Base-by-base conservation (phyloP, 2,888 invertebrate genomes). In the Urechis unicinctus region DNA sequence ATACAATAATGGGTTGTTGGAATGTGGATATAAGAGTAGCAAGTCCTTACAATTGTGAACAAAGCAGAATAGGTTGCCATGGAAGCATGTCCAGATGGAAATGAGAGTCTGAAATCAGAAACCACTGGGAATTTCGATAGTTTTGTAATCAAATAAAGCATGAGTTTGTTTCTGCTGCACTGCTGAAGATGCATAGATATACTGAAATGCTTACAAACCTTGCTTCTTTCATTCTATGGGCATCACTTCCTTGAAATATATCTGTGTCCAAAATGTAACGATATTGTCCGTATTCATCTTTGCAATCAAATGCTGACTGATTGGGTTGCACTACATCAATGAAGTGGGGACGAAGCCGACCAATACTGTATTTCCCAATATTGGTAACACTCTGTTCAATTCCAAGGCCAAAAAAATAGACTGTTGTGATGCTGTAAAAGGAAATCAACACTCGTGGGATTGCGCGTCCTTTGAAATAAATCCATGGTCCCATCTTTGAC, bases 271-370 rank as follows among this genome's bases (percentile, higher is more conserved):
- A 57, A 6, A 72, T 63, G 55, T 66, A 72, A 9, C 64, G 58
- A 44, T 47, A 44, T 17, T 53, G 47, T 49, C 65, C 65, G 29
- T 65, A 53, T 22, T 65, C 48, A 47, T 56, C 53, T 2, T 60
- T 60, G 52, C 68, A 68, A 53, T 64, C 61, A 36, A 69, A 47
- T 6, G 47, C 30, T n/a, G 46, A 24, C 36, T 48, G 66, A 46
- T 75, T 61, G 2, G 96, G 96, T 54, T 83, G 36, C 73, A 97
- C 98, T 0, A 95, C 87, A 65, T 83, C 84, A 73, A 92, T 85
- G 81, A 97, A 98, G 47, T 97, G 94, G 36, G 96, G 96, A 66
- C 96, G 82, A 65, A 95, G 80, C 54, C 94, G 84, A 46, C 96
- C 96, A 62, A 95, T 86, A 17, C 88, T 86, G 77, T 93, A 95